A percentile compares a stretch with the other conserved stretches of the same genome.
phyloP scores from a whole-genome alignment of 2,113 vertebrate species.

The Myocastor coypus region DNA sequence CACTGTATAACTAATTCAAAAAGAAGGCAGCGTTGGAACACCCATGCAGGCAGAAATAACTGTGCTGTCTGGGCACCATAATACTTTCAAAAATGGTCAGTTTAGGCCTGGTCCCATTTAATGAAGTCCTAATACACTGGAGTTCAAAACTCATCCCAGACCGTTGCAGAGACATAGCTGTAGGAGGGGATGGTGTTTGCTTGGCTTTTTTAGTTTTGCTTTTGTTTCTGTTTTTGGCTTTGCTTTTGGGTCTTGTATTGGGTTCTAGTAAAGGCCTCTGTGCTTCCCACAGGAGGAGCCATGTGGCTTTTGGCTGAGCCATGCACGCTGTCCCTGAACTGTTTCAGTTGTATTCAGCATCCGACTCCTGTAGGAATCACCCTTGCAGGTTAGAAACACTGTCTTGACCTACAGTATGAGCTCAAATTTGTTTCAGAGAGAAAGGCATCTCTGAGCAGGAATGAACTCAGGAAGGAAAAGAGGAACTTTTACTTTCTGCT shows the following conservation, averaged over 20 bases:
- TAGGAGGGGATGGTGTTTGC: not conserved
- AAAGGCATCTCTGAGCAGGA: not conserved
- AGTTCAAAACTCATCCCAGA: not conserved
- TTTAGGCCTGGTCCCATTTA: not conserved
- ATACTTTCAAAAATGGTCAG: not conserved
- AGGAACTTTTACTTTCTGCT: not conserved
- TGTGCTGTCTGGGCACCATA: no score
- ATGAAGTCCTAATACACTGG: not conserved
- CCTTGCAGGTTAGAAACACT: not conserved
- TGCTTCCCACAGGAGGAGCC: not conserved
- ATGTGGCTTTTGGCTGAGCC: not conserved
- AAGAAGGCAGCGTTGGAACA: not conserved
- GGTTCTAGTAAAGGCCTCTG: not conserved
- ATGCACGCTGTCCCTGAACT: not conserved
- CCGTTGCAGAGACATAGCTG: not conserved
- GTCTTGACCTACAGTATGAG: not conserved
- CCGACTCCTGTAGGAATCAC: not conserved
- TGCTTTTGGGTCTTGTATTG: no score
- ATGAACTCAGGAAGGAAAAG: not conserved
- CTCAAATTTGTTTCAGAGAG: not conserved
- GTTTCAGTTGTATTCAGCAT: not conserved
- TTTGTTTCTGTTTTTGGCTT: no score
- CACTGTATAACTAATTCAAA: not conserved
- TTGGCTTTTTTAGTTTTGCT: no score
- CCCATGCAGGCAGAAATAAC: not conserved